Percentiles rank a stretch among this genome's conserved stretches.
Evolutionary conservation across 2,113 vertebrate genomes (phyloP).

Genomic region (Campylorhamphus procurvoides): DNA sequence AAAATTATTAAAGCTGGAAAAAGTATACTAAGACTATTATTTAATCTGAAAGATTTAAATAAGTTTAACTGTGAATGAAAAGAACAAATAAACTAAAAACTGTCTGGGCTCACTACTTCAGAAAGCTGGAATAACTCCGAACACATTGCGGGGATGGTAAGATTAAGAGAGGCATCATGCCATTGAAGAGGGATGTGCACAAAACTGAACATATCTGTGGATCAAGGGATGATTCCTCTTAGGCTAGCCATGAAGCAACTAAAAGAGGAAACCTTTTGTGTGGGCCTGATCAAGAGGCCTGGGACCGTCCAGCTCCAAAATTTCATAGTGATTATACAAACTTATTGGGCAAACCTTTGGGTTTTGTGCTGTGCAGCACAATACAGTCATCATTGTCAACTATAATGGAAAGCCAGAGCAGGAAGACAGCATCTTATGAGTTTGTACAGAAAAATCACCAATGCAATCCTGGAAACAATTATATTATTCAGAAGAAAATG

Average conservation of each 20-base stretch:
- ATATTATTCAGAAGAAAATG: neutral
- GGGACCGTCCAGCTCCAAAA: neutral
- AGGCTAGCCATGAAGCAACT: neutral
- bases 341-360: neutral
- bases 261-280: neutral
- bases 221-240: neutral
- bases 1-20: neutral
- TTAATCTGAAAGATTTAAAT: neutral
- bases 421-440: neutral
- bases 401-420: neutral
- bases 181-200: neutral
- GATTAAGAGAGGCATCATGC: neutral
- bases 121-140: neutral
- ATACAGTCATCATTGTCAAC: neutral
- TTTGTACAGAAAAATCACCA: neutral
- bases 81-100: neutral
- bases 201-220: neutral
- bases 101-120: neutral
- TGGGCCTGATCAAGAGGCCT: fast-evolving
- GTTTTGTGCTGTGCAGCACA: neutral
- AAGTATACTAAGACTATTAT: neutral
- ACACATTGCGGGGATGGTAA: fast-evolving
- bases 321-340: neutral
- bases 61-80: neutral
- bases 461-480: neutral